Percentiles rank a stretch among this genome's conserved stretches.
phyloP scores from a whole-genome alignment of 1,140 invertebrate genomes.

The Drosophila arawakana region DNA sequence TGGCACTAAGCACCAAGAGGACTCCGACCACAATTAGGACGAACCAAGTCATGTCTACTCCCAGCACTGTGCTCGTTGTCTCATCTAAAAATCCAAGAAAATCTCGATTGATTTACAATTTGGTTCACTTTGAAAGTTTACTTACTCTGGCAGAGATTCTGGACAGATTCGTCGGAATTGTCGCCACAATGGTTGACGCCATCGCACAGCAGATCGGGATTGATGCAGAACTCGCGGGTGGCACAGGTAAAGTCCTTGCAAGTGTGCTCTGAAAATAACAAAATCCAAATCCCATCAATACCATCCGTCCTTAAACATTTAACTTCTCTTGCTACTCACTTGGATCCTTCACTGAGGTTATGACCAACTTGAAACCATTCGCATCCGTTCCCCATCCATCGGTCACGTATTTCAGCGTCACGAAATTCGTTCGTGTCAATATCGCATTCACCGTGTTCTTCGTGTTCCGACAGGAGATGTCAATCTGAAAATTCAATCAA shows the following conservation, averaged over 20 bases:
- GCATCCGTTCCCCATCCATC: slow-evolving; percentile 95
- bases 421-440: slow-evolving; percentile 95
- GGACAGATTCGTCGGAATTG: slow-evolving; percentile 94
- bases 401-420: slow-evolving; percentile 96
- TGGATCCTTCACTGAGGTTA: slow-evolving; percentile 96
- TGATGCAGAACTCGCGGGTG: slow-evolving; percentile 94
- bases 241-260: slow-evolving; percentile 95
- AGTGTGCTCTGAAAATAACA: slow-evolving; percentile 88
- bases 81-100: slow-evolving; percentile 86
- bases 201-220: slow-evolving; percentile 94
- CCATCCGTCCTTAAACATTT: background rate
- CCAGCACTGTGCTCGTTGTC: slow-evolving; percentile 89
- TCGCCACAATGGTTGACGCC: slow-evolving; percentile 96
- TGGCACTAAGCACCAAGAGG: slow-evolving; percentile 88
- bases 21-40: slow-evolving; percentile 89
- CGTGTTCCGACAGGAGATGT: slow-evolving; percentile 95
- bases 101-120: background rate
- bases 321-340: slow-evolving; percentile 88
- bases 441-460: slow-evolving; percentile 93
- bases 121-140: background rate
- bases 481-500: slow-evolving; percentile 87
- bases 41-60: slow-evolving; percentile 91
- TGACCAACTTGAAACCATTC: slow-evolving; percentile 96
- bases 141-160: slow-evolving; percentile 93
- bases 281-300: slow-evolving; percentile 4